Conservation (phyloP, 2,888 invertebrate species). For the Megalurothrips usitatus region DNA sequence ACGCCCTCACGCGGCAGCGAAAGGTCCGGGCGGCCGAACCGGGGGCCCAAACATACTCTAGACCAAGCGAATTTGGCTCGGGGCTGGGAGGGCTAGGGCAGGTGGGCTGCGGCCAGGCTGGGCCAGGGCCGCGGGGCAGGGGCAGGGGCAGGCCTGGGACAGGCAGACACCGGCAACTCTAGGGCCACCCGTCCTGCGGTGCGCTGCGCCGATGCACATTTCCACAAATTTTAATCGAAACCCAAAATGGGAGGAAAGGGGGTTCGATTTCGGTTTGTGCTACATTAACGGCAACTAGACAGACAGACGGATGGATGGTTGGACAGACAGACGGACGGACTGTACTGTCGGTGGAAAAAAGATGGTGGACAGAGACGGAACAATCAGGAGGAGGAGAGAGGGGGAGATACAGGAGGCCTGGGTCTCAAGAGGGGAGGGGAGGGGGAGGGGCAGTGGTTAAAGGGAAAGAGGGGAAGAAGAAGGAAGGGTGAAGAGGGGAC, state of each 20-base stretch:
- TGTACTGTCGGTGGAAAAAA: conserved; percentile 34
- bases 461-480: conserved; percentile 29
- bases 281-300: conserved; percentile 11
- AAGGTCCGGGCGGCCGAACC: background rate
- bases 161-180: conserved; percentile 32
- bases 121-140: conserved; percentile 12
- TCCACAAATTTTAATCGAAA: background rate
- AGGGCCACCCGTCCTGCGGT: conserved; percentile 28
- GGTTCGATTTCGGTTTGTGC: background rate
- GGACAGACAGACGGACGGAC: background rate
- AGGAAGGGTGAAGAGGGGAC: conserved; percentile 28
- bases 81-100: background rate
- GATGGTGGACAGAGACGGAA: conserved; percentile 34
- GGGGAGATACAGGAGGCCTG: conserved; percentile 30
- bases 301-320: background rate
- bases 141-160: background rate
- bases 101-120: background rate
- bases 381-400: conserved; percentile 29
- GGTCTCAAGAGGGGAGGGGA: conserved; percentile 26
- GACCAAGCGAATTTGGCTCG: conserved; percentile 14
- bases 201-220: background rate
- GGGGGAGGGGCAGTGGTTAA: conserved; percentile 27
- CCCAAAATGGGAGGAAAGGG: background rate
- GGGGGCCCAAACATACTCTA: conserved; percentile 5
- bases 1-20: background rate